Conservation (phyloP, 2,113 vertebrate genomes). For the Hippocampus mohnikei region DNA sequence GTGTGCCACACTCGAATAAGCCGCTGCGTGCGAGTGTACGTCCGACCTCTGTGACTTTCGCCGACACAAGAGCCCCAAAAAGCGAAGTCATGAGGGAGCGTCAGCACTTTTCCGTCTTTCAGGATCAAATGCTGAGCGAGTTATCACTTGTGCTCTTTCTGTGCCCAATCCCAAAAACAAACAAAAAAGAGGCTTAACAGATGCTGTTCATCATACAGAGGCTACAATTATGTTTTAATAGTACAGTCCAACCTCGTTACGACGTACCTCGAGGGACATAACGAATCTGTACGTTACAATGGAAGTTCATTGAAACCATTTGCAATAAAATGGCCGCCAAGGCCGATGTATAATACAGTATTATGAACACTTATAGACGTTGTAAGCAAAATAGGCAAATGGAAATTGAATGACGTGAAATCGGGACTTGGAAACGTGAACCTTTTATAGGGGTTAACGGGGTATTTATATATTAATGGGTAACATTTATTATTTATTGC, state of each 20-base stretch:
- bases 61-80: not conserved
- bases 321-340: too few relatives aligned
- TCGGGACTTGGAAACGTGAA: too few relatives aligned
- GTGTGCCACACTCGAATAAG: slow-evolving; percentile 14
- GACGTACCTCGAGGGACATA: too few relatives aligned
- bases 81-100: not conserved
- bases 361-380: too few relatives aligned
- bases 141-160: not conserved
- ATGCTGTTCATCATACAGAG: not conserved
- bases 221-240: not conserved
- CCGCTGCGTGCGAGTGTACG: not conserved
- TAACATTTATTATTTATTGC: slow-evolving; percentile 1
- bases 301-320: too few relatives aligned
- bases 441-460: too few relatives aligned
- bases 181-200: not conserved
- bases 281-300: too few relatives aligned
- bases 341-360: too few relatives aligned
- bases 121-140: not conserved
- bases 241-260: not conserved
- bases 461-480: not conserved
- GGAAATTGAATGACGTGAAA: too few relatives aligned
- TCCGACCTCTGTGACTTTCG: slow-evolving; percentile 11
- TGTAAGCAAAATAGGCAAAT: too few relatives aligned
- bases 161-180: not conserved
- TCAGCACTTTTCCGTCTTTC: slow-evolving; percentile 3